phyloP scores from a whole-genome alignment of 2,888 invertebrate species.

The Ichneumoninae sp. region DNA sequence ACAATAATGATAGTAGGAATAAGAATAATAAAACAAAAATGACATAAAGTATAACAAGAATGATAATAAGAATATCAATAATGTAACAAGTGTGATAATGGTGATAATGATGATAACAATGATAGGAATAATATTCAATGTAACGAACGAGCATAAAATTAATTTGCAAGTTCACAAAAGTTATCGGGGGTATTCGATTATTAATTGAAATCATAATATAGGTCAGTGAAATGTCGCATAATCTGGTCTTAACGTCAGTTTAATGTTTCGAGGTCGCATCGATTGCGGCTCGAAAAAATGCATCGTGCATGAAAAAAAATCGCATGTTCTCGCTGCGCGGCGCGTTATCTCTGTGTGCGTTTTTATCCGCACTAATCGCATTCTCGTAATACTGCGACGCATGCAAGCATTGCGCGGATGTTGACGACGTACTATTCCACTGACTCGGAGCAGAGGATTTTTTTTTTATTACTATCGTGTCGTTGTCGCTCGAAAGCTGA shows the following conservation, averaged over 20 bases:
- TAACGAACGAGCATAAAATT: not conserved
- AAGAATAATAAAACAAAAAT: too few relatives aligned
- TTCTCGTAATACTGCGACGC: not conserved
- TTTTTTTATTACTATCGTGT: not conserved
- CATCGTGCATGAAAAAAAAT: not conserved
- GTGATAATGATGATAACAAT: not conserved
- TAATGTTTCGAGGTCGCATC: slow-evolving; percentile 8
- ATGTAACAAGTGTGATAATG: not conserved
- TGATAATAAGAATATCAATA: too few relatives aligned
- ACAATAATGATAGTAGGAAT: too few relatives aligned
- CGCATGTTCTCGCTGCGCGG: not conserved
- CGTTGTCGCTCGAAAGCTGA: slow-evolving; percentile 2
- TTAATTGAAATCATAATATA: slow-evolving; percentile 14
- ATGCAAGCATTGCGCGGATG: not conserved
- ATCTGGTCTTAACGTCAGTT: not conserved
- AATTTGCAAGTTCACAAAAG: slow-evolving; percentile 60
- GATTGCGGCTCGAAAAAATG: slow-evolving; percentile 26
- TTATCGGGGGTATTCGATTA: slow-evolving; percentile 22
- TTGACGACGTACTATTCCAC: not conserved
- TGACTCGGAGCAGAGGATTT: not conserved
- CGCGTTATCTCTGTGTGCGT: not conserved
- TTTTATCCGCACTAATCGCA: not conserved
- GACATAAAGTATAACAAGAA: not conserved
- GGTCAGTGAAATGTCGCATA: slow-evolving; percentile 7
- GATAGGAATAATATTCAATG: slow-evolving; percentile 15